Evolutionary conservation across 2,888 invertebrate species (phyloP), one percentile per base, ranked within the genome.

Genomic region (Aquatica leii): DNA sequence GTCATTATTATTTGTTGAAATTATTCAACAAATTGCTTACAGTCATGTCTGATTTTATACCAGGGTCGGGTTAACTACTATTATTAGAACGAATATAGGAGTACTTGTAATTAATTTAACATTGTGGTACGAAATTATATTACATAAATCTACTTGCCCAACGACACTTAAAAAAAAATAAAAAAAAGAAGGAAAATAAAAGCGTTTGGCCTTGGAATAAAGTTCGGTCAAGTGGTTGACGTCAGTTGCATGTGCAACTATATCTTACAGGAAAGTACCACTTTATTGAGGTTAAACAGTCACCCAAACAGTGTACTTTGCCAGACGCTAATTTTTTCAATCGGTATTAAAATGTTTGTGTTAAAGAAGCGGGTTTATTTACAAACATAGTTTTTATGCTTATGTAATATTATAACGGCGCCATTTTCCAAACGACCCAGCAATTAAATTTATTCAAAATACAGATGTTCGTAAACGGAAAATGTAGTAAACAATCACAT

Each of bases 141-240:
- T 34, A 24, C 50, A 24, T 50, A 49, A 49, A 49, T 6, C 49
- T 9, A 11, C 14, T 9, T 31, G 50, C 14, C 2, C 14, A 12
- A n/a, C 18, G n/a, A 37, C 37, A 37, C 11, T n/a, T n/a, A n/a
- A n/a, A n/a, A n/a, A n/a, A n/a, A n/a, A n/a, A n/a, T n/a, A n/a
- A n/a, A n/a, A n/a, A n/a, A n/a, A n/a, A n/a, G n/a, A n/a, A n/a
- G n/a, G n/a, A n/a, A n/a, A n/a, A n/a, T n/a, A n/a, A n/a, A n/a
- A n/a, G n/a, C n/a, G n/a, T n/a, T n/a, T 65, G 70, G 66, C 71
- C 71, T 72, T 72, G 71, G 69, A 59, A 24, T 63, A 66, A 60
- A 66, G 65, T 67, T 66, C 68, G 68, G 71, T 70, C 68, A 71
- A 72, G 66, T 68, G 65, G 67, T 55, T 70, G 71, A 71, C 71